Evolutionary conservation across 2,888 invertebrate species (phyloP).

Genomic region (Idaea aversata): DNA sequence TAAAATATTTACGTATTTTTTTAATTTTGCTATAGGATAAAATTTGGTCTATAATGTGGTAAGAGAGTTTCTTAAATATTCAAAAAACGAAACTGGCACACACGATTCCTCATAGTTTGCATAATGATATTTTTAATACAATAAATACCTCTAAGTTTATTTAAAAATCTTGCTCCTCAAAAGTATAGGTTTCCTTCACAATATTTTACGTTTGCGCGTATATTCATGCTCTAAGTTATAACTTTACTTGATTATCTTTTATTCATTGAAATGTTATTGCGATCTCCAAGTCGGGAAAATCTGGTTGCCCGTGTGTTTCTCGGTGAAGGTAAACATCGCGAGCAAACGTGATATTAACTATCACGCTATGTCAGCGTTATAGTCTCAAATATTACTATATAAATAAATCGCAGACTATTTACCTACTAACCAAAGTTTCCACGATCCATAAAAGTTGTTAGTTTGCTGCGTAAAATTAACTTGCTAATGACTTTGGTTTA

Average conservation of each 20-base stretch:
- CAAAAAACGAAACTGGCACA: no score
- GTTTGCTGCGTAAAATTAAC: background rate
- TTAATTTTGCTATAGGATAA: no score
- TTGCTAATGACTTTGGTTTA: no score
- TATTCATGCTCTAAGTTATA: background rate
- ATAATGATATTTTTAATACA: no score
- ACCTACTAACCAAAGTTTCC: background rate
- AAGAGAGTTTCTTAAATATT: no score
- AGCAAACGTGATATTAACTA: constrained; percentile 10
- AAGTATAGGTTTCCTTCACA: no score
- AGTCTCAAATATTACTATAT: background rate
- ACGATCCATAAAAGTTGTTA: no score
- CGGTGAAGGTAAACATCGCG: constrained; percentile 38
- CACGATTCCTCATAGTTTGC: no score
- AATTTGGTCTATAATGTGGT: no score
- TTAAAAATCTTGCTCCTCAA: no score
- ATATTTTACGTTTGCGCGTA: background rate
- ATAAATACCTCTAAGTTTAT: no score
- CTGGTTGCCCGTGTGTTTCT: constrained; percentile 17
- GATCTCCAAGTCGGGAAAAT: background rate
- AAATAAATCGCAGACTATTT: background rate
- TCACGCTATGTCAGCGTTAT: background rate
- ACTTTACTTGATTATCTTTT: background rate
- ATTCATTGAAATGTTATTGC: background rate
- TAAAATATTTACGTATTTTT: no score